Evolutionary conservation across 2,113 vertebrate genomes (phyloP), one percentile per base, ranked within the genome.

Genomic region (Caranx ignobilis): DNA sequence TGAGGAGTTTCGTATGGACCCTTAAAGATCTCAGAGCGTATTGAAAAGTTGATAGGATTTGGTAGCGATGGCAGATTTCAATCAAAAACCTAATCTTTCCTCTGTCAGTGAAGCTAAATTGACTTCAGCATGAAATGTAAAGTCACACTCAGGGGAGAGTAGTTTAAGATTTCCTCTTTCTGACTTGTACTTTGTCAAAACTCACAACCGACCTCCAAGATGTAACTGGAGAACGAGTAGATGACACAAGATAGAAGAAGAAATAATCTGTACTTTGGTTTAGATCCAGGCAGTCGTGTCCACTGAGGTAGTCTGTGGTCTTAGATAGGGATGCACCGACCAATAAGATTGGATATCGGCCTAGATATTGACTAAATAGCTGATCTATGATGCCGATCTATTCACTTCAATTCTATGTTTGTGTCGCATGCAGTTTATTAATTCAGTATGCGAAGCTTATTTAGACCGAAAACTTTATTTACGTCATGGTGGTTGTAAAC

Each of bases 21-120:
- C 12, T 37, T 47, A 1, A 4, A 43, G n/a, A 62, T 67, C 32
- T 63, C 56, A 41, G 18, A 6, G 34, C 45, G 47, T n/a, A 59
- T 0, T 52, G 60, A 79, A 54, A 75, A 11, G 32, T n/a, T 37
- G 9, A 60, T 43, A 39, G 57, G 39, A 68, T 59, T 45, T 61
- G 6, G 8, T 18, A 31, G 39, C 31, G 41, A 73, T 6, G 21
- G 57, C 12, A 57, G 57, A 66, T 31, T 15, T 74, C 57, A 61
- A 50, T 50, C 39, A 21, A 2, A 31, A 18, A 47, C 45, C 12
- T 0, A 37, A 57, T n/a, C 15, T 37, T 52, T 37, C 41, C 48
- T 45, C 55, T 26, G 16, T 56, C 16, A 54, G 5, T 35, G 13
- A 10, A 47, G 18, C 32, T 1, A 8, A 43, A 62, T 61, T 35